Evolutionary conservation across 2,888 invertebrate genomes (phyloP).

Genomic region (Ophioninae sp.): DNA sequence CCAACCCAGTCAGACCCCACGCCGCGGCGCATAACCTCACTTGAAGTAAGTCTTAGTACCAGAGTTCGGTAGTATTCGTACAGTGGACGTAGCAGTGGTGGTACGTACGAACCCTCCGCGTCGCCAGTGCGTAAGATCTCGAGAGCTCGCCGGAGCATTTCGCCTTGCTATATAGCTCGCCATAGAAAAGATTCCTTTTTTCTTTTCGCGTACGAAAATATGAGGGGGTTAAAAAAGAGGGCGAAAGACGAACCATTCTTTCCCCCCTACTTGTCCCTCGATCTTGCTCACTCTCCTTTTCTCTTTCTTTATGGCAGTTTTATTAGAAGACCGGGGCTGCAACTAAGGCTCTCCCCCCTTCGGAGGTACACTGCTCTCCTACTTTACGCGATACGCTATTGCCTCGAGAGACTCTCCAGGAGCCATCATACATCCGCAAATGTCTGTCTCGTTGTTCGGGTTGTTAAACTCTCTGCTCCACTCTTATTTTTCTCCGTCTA

Average conservation of each 20-base stretch:
- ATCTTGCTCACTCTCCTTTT: neutral
- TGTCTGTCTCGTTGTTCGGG: conserved; percentile 47
- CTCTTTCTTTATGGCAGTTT: conserved; percentile 47
- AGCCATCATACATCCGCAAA: conserved; percentile 71
- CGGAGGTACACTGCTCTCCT: conserved; percentile 19
- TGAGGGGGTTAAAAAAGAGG: conserved; percentile 17
- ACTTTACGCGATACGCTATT: neutral
- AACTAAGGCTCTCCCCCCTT: conserved; percentile 36
- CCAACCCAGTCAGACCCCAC: conserved; percentile 60
- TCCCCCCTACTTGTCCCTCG: conserved; percentile 7
- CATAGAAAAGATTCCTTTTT: conserved; percentile 38
- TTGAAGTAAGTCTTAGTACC: neutral
- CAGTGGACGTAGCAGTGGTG: neutral
- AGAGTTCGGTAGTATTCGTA: neutral
- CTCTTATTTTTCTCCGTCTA: neutral
- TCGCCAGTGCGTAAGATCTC: conserved; percentile 42
- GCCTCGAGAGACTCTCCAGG: conserved; percentile 40
- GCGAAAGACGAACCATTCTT: conserved; percentile 35
- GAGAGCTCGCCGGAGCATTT: conserved; percentile 36
- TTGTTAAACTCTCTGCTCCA: conserved; percentile 44
- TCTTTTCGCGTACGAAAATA: conserved; percentile 33
- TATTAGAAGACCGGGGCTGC: conserved; percentile 40
- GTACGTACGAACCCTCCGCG: conserved; percentile 28
- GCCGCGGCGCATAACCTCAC: conserved; percentile 51
- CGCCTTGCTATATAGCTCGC: conserved; percentile 31